Conservation (phyloP, 2,113 vertebrate species). For the Haemorhous mexicanus region DNA sequence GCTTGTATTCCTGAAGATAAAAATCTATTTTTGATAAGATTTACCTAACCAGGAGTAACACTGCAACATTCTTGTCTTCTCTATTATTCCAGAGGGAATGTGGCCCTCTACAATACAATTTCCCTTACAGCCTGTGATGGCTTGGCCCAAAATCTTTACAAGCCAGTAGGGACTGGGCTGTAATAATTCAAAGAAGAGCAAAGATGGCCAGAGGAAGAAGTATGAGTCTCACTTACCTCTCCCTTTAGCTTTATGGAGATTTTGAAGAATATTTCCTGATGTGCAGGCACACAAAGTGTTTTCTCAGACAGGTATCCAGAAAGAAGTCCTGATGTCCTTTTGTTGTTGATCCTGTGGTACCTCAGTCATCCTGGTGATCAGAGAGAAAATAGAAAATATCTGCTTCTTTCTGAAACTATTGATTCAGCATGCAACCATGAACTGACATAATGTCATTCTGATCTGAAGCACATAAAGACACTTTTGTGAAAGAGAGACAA, state of each 20-base stretch:
- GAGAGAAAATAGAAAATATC: not conserved
- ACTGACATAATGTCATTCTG: not conserved
- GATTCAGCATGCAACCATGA: not conserved
- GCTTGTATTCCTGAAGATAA: not conserved
- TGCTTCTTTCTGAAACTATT: not conserved
- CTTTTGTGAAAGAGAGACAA: not conserved
- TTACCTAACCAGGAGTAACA: not conserved
- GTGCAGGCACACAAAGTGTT: not conserved
- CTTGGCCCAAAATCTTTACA: not conserved
- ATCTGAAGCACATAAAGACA: not conserved
- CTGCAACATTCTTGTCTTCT: not conserved
- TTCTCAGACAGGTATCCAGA: not conserved
- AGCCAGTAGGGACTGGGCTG: not conserved
- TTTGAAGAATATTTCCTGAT: not conserved
- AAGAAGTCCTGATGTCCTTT: not conserved
- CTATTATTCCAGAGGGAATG: not conserved
- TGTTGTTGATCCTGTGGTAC: not conserved
- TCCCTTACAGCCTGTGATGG: not conserved
- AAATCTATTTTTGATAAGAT: not conserved
- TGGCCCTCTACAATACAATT: not conserved
- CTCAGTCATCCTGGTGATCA: not conserved
- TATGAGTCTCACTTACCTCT: not conserved
- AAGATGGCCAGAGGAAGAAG: not conserved
- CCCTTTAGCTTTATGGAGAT: not conserved
- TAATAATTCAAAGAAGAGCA: not conserved